Evolutionary conservation across 1,140 invertebrate species (phyloP), one percentile per base, ranked within the genome.

Genomic region (Micrasema minimum): DNA sequence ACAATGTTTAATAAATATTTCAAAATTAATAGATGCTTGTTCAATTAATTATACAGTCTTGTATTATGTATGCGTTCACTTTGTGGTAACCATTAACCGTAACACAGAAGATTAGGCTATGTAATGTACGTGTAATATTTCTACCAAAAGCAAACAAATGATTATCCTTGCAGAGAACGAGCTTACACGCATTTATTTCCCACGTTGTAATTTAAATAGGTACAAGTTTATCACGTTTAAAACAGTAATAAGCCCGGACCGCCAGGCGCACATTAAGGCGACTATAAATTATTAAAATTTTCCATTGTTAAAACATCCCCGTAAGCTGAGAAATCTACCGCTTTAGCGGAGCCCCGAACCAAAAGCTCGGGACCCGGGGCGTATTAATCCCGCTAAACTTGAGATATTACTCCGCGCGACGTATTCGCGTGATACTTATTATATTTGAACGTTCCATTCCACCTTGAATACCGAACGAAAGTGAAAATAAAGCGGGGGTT

Each of bases 251-350:
- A 68, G 23, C 38, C 66, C 38, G 16, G 37, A 22, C 55, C 23
- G 57, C 31, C 14, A 12, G 22, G 43, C 37, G 57, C 57, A 38
- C 45, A 69, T 43, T 69, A 48, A 50, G 37, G 37, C 31, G 20
- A 16, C 55, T 61, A 62, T 69, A 61, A 69, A 69, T 69, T 69
- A 69, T 45, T 69, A 69, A 61, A 69, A 62, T 69, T 59, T 62
- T 69, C 67, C 67, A 43, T 69, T 62, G 67, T 62, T 69, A 62
- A 69, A 69, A 61, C 41, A 38, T 69, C 55, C 23, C 45, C 53
- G 38, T 38, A 68, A 59, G 38, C 38, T 43, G 14, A 45, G 53
- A 62, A 51, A 62, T 48, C 66, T 46, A 45, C 48, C 37, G 46
- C 26, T 7, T 31, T 31, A 31, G 65, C 64, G 45, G 64, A 14